Conservation (phyloP, 2,113 vertebrate genomes). For the Sphyrna mokarran region DNA sequence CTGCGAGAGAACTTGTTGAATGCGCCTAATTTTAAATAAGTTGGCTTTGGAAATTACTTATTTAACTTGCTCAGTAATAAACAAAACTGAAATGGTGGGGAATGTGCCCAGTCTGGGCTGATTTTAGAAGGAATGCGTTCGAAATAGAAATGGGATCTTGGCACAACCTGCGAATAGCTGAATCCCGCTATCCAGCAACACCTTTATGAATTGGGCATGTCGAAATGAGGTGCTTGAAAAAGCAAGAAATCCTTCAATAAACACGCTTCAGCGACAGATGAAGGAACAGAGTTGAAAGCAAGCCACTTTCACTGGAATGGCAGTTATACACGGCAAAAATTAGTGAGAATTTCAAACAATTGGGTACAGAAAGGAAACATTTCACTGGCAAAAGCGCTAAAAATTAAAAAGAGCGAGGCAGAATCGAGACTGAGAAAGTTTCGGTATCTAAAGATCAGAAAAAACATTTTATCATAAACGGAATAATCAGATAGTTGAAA, state of each 20-base stretch:
- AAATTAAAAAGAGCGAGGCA: not conserved
- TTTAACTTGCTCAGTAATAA: not conserved
- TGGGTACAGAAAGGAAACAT: not conserved
- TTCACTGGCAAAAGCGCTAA: not conserved
- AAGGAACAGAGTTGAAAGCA: not conserved
- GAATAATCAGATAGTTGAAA: no score
- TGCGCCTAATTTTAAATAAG: not conserved
- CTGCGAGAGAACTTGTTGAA: not conserved
- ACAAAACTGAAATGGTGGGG: not conserved
- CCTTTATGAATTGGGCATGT: not conserved
- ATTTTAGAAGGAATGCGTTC: not conserved
- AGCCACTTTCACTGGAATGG: not conserved
- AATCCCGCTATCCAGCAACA: not conserved
- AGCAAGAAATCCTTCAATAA: not conserved
- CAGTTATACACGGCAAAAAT: not conserved
- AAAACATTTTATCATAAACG: not conserved
- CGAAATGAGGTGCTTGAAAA: not conserved
- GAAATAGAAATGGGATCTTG: not conserved
- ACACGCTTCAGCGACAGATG: not conserved
- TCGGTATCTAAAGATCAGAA: not conserved
- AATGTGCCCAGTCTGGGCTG: not conserved
- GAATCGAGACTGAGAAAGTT: not conserved
- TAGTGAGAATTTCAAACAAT: not conserved
- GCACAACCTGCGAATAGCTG: not conserved
- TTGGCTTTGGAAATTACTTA: not conserved